Evolutionary conservation across 2,113 vertebrate species (phyloP), one percentile per base, ranked within the genome.

Genomic region (Trachemys scripta): DNA sequence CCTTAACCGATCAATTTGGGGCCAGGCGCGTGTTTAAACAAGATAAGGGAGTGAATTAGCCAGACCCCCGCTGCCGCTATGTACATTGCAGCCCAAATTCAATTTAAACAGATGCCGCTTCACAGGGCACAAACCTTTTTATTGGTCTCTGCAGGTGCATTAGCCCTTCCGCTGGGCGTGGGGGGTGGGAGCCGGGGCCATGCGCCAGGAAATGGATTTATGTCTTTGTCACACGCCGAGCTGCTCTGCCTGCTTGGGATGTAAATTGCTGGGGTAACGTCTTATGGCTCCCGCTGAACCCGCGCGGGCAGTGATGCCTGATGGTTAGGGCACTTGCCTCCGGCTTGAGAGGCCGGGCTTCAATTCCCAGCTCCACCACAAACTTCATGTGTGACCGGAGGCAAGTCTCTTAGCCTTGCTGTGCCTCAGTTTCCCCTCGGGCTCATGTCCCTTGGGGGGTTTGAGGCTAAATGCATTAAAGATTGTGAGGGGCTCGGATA

Each of bases 21-120:
- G 53, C 87, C 83, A 76, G 76, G n/a, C 38, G 62, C 78, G 62
- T 93, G 92, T 93, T 93, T 89, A 76, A 85, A 93, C 92, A 93
- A 93, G 92, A 93, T 93, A 93, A 93, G 87, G 42, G 56, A 31
- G 87, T 86, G 87, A 89, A 85, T 90, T 82, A 93, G 81, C 89
- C 57, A 85, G 84, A 54, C 85, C 72, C 53, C 42, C 24, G 78
- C 49, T 75, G 87, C 80, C 76, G n/a, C 82, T 93, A 82, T 90
- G 87, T 93, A 93, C 87, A 93, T 45, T 80, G 76, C 42, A 82
- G 22, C 25, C 49, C 72, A 56, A 85, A 82, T 89, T 85, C 78
- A 62, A 82, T 85, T 90, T 42, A 76, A 45, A 76, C 62, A 89
- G 80, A 82, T 42, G 57, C 76, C 38, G 54, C 87, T 93, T 90